phyloP scores from a whole-genome alignment of 1,140 invertebrate genomes.

The Aphidius ervi region DNA sequence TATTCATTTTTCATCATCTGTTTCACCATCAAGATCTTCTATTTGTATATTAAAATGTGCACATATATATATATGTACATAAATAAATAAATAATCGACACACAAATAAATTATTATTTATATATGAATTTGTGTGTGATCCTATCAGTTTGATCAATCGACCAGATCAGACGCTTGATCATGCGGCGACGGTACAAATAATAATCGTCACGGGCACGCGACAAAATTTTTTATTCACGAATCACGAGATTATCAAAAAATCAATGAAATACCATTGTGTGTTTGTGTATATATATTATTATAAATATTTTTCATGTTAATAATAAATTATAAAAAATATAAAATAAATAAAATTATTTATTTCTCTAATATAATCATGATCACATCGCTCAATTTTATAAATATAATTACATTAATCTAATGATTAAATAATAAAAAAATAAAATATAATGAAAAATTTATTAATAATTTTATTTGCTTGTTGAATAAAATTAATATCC shows the following conservation, averaged over 20 bases:
- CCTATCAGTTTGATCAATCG: constrained; percentile 18
- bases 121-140: neutral
- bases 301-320: too few relatives aligned
- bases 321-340: too few relatives aligned
- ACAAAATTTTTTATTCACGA: constrained; percentile 11
- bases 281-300: too few relatives aligned
- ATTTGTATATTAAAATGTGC: neutral
- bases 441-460: neutral
- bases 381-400: too few relatives aligned
- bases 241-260: constrained; percentile 5
- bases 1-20: neutral
- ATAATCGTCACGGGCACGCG: constrained; percentile 19
- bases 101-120: neutral
- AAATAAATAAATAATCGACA: constrained; percentile 2
- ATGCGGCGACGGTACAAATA: constrained; percentile 16
- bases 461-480: neutral
- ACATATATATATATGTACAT: neutral
- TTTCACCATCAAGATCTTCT: neutral
- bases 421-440: neutral
- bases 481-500: too few relatives aligned
- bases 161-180: constrained; percentile 10
- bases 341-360: too few relatives aligned
- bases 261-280: neutral
- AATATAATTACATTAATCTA: too few relatives aligned
- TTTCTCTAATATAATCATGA: too few relatives aligned